A percentile compares a stretch with the other conserved stretches of the same genome.
phyloP scores from a whole-genome alignment of 2,113 vertebrate species.

The Okapia johnstoni region DNA sequence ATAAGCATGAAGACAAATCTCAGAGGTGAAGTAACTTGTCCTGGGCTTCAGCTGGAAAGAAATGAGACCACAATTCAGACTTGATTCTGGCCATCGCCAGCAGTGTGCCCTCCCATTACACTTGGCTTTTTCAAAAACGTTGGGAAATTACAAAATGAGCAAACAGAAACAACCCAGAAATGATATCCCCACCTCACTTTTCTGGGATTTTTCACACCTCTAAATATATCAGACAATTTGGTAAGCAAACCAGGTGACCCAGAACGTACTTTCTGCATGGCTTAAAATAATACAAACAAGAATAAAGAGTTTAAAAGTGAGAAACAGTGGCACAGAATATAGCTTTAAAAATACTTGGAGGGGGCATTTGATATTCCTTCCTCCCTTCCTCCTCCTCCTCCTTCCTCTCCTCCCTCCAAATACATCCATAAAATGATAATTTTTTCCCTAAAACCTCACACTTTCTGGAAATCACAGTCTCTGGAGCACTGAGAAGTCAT shows the following conservation, averaged over 20 bases:
- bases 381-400: neutral
- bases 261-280: neutral
- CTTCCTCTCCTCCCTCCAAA: neutral
- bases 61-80: accelerated
- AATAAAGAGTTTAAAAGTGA: conserved; percentile 11
- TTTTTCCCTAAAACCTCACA: neutral
- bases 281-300: conserved; percentile 2
- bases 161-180: neutral
- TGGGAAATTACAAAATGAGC: neutral
- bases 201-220: conserved; percentile 27
- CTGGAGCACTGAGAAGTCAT: neutral
- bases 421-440: neutral
- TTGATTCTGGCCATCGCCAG: accelerated
- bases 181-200: neutral
- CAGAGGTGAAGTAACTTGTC: neutral
- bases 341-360: conserved; percentile 8
- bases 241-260: conserved; percentile 1
- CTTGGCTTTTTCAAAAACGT: neutral
- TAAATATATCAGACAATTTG: conserved; percentile 28
- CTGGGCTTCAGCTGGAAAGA: neutral
- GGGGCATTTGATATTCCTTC: neutral
- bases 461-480: neutral
- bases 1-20: neutral
- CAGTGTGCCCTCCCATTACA: neutral
- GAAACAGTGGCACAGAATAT: neutral